Evolutionary conservation across 2,888 invertebrate genomes (phyloP).

Genomic region (Nemotelus nigrinus): DNA sequence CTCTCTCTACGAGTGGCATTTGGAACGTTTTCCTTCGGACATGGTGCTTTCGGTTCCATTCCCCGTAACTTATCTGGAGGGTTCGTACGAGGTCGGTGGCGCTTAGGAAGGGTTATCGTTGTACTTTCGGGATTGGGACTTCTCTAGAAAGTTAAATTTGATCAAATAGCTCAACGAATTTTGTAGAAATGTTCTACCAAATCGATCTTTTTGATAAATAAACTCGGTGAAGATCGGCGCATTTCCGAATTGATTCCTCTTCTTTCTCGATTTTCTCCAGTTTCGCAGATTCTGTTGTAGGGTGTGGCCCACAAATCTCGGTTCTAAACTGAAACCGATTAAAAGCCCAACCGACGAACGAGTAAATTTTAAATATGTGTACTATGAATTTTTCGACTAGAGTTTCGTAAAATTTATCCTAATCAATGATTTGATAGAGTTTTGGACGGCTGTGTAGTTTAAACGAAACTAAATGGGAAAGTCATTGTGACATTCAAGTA

Average conservation of each 20-base stretch:
- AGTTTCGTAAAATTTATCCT: background rate
- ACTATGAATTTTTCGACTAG: background rate
- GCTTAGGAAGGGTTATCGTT: background rate
- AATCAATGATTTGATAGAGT: background rate
- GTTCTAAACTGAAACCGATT: no score
- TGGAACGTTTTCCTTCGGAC: background rate
- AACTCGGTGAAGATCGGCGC: slow-evolving; percentile 16
- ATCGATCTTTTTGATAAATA: slow-evolving; percentile 26
- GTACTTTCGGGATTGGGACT: background rate
- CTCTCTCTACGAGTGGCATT: background rate
- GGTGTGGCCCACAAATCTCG: no score
- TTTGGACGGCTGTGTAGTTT: no score
- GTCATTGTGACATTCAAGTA: no score
- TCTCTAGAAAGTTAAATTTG: background rate
- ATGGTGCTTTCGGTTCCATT: no score
- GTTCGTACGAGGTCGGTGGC: background rate
- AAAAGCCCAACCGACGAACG: background rate
- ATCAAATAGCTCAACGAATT: background rate
- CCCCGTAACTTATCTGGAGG: no score
- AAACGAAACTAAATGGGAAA: no score
- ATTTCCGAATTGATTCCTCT: background rate
- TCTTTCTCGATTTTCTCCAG: background rate
- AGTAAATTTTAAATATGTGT: background rate
- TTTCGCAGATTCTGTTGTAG: no score
- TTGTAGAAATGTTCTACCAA: background rate